A percentile compares a stretch with the other conserved stretches of the same genome.
phyloP scores from a whole-genome alignment of 2,888 invertebrate species.

The Lottia scabra region DNA sequence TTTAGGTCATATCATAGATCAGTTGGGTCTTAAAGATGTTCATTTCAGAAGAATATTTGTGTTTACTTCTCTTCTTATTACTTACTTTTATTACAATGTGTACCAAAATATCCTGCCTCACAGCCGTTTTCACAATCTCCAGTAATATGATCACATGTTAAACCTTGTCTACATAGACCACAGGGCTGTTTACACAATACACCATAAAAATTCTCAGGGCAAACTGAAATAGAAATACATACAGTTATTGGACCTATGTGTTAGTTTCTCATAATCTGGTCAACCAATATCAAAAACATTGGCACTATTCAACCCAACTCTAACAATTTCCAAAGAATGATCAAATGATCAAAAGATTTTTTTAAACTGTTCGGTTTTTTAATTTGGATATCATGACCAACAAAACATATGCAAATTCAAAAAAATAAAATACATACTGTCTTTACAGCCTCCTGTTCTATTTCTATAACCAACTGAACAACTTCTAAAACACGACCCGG shows the following conservation, averaged over 20 bases:
- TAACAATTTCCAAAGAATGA: too few relatives aligned
- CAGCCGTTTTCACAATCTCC: conserved; percentile 33
- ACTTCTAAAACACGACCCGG: conserved; percentile 30
- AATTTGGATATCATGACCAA: too few relatives aligned
- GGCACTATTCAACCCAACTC: too few relatives aligned
- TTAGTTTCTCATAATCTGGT: too few relatives aligned
- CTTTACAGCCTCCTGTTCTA: conserved; percentile 15
- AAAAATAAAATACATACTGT: conserved; percentile 15
- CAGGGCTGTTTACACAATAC: conserved; percentile 24
- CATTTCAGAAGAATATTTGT: too few relatives aligned
- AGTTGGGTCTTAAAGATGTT: too few relatives aligned
- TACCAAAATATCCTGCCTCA: conserved; percentile 31
- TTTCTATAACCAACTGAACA: conserved; percentile 31
- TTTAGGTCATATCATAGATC: not conserved
- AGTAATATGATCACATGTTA: conserved; percentile 21
- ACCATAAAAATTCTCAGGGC: conserved; percentile 21
- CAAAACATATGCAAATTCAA: too few relatives aligned
- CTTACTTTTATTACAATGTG: conserved; percentile 33
- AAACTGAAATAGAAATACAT: conserved; percentile 13
- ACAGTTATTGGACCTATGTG: too few relatives aligned
- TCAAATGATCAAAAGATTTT: too few relatives aligned
- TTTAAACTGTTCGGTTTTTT: too few relatives aligned
- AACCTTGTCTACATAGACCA: conserved; percentile 23
- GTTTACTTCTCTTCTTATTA: not conserved
- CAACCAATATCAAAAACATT: too few relatives aligned